phyloP scores from a whole-genome alignment of 1,140 invertebrate genomes.

The Globodera rostochiensis region DNA sequence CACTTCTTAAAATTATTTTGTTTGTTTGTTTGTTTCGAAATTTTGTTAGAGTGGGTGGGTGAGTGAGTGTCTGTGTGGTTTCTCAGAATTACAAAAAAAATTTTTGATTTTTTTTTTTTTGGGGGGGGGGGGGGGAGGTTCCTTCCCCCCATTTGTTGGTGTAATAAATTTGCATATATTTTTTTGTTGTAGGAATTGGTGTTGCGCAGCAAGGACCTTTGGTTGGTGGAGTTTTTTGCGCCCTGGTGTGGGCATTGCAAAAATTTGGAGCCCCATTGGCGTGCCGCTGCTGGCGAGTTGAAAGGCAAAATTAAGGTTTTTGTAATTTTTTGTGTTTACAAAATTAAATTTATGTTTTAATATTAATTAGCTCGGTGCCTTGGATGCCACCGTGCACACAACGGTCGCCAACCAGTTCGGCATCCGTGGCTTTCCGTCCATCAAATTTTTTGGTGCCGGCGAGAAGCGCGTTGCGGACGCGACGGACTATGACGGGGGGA shows the following conservation, averaged over 20 bases:
- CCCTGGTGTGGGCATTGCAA: conserved; percentile 87
- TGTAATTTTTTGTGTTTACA: conserved; percentile 6
- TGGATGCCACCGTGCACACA: conserved; percentile 91
- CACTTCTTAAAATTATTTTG: too few species aligned
- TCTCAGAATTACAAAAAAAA: too few species aligned
- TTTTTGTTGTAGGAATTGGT: conserved; percentile 84
- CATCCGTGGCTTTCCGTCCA: conserved; percentile 92
- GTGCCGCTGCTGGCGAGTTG: conserved; percentile 85
- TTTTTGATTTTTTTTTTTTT: too few species aligned
- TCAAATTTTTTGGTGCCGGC: conserved; percentile 88
- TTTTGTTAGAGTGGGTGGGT: too few species aligned
- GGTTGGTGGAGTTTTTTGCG: conserved; percentile 60
- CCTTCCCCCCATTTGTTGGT: too few species aligned
- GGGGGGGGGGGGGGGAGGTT: too few species aligned
- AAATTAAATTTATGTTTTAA: conserved; percentile 68
- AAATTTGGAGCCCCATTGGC: conserved; percentile 91
- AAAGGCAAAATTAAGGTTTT: conserved; percentile 79
- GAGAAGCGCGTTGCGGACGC: conserved; percentile 78
- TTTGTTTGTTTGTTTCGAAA: too few species aligned
- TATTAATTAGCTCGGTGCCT: conserved; percentile 82
- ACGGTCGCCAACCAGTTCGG: conserved; percentile 73
- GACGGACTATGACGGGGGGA: conserved; percentile 78
- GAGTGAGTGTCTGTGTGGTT: too few species aligned
- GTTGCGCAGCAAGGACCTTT: conserved; percentile 72
- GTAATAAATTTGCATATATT: background rate